Conservation (phyloP, 2,888 invertebrate genomes). For the Eurytoma adleriae region DNA sequence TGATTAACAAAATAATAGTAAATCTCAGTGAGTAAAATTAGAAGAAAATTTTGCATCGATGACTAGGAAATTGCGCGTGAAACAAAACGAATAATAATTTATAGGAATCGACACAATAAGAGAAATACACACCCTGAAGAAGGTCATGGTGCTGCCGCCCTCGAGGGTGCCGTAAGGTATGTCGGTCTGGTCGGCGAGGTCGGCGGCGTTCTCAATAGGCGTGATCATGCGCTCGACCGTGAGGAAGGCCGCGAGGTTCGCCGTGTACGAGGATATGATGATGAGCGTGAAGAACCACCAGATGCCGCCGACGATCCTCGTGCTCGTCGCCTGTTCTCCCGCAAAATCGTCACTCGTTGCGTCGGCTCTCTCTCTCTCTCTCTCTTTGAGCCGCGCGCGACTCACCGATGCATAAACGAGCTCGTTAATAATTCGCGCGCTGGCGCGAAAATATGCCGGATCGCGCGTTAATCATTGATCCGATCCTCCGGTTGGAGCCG, state of each 20-base stretch:
- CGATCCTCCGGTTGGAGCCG: too few relatives aligned
- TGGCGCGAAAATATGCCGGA: background rate
- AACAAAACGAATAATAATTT: too few relatives aligned
- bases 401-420: constrained; percentile 43
- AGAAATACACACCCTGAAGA: constrained; percentile 87
- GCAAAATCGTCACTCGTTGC: background rate
- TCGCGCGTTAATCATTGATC: too few relatives aligned
- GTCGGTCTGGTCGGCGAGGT: constrained; percentile 94
- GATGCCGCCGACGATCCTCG: constrained; percentile 95
- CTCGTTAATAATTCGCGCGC: constrained; percentile 14
- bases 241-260: constrained; percentile 97
- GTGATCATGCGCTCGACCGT: constrained; percentile 98
- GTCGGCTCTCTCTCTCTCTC: too few relatives aligned
- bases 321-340: constrained; percentile 86
- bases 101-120: background rate
- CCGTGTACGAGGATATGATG: constrained; percentile 98
- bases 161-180: constrained; percentile 96
- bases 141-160: constrained; percentile 97
- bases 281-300: constrained; percentile 99
- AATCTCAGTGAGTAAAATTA: too few relatives aligned
- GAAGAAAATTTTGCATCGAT: too few relatives aligned
- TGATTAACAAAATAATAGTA: too few relatives aligned
- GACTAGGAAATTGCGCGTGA: too few relatives aligned
- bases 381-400: too few relatives aligned
- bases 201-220: constrained; percentile 96